Percentiles rank a stretch among this genome's conserved stretches.
phyloP scores from a whole-genome alignment of 1,140 invertebrate species.

The Spodoptera frugiperda region DNA sequence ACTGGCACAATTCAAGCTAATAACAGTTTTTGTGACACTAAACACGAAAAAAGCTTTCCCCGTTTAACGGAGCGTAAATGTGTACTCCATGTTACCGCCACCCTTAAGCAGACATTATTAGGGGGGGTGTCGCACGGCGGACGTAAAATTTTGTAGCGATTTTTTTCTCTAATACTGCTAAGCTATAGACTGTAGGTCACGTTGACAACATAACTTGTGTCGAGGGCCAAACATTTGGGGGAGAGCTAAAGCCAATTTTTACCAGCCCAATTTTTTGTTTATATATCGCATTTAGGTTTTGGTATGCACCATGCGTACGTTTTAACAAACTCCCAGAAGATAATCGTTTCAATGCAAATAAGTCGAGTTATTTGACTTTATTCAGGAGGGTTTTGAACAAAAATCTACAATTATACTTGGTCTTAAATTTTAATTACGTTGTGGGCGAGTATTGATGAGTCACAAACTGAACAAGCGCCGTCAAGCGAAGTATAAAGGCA shows the following conservation, averaged over 20 bases:
- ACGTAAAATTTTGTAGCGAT: conserved; percentile 84
- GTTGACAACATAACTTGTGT: conserved; percentile 59
- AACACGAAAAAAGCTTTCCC: conserved; percentile 85
- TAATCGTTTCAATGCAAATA: conserved; percentile 23
- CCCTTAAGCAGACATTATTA: conserved; percentile 85
- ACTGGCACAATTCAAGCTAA: conserved; percentile 80
- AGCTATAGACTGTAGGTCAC: conserved; percentile 74
- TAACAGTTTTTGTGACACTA: conserved; percentile 86
- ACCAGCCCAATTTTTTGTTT: conserved; percentile 28
- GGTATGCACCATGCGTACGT: conserved; percentile 18
- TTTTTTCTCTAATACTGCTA: conserved; percentile 79
- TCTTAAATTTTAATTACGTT: background rate
- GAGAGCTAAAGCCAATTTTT: conserved; percentile 45
- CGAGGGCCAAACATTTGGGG: conserved; percentile 49
- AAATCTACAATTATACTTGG: background rate
- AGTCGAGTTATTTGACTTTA: conserved; percentile 4
- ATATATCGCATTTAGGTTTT: conserved; percentile 29
- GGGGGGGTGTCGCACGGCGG: conserved; percentile 74
- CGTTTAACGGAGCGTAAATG: conserved; percentile 85
- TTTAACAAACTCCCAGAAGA: background rate
- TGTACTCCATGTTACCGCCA: conserved; percentile 82
- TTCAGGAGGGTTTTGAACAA: background rate
- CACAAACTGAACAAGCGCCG: background rate
- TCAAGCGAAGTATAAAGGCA: conserved; percentile 9
- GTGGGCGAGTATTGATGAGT: background rate